These are phyloP conservation scores for Ylistrum balloti DNA, from an alignment of 1,140 invertebrate genomes.

Conservation along the genomic window DNA sequence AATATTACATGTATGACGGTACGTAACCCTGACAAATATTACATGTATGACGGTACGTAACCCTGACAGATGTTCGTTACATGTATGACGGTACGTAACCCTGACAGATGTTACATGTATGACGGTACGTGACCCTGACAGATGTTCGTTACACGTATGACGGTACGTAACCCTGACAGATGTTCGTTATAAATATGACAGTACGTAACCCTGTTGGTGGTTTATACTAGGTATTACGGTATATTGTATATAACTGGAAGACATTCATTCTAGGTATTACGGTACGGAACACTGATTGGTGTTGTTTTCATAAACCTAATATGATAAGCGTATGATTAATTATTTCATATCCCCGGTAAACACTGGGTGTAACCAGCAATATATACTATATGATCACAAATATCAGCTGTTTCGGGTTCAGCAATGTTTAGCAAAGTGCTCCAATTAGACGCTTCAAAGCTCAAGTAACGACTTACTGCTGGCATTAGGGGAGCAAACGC, in stretches of 20 bases:
- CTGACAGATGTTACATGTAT: too few species aligned
- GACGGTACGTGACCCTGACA: too few species aligned
- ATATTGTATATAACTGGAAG: background rate
- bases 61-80: too few species aligned
- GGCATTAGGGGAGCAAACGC: background rate
- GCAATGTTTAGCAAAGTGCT: background rate
- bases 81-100: too few species aligned
- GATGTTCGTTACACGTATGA: too few species aligned
- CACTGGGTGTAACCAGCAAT: conserved; percentile 30
- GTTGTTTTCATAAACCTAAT: conserved; percentile 22
- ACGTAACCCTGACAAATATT: too few species aligned
- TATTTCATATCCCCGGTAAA: conserved; percentile 7
- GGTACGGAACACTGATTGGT: background rate
- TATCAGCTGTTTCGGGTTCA: background rate
- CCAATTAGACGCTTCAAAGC: background rate
- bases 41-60: too few species aligned
- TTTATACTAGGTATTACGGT: background rate
- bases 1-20: too few species aligned
- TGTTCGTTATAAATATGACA: too few species aligned
- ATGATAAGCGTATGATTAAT: conserved; percentile 12
- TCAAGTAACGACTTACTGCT: background rate
- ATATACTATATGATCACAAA: background rate
- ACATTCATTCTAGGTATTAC: background rate
- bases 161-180: too few species aligned
- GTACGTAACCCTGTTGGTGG: too few species aligned